Percentiles rank a stretch among this genome's conserved stretches.
Conservation (phyloP, 2,888 invertebrate genomes). For the Melikaiella ostensackeni region DNA sequence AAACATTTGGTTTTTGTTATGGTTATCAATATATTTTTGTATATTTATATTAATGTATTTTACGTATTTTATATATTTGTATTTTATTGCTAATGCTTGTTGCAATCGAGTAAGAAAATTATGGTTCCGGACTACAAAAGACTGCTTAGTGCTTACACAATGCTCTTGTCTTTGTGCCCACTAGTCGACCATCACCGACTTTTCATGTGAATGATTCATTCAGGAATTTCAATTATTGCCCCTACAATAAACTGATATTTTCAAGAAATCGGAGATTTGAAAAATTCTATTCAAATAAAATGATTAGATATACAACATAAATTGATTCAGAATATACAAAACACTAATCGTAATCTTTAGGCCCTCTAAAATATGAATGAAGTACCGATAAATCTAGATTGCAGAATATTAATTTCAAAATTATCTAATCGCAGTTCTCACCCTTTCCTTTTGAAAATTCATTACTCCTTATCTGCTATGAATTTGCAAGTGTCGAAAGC, state of each 20-base stretch:
- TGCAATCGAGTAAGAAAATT: conserved; percentile 12
- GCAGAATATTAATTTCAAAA: too few species aligned
- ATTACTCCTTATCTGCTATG: not conserved
- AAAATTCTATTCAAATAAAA: too few species aligned
- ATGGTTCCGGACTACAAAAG: conserved; percentile 23
- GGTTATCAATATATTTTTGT: too few species aligned
- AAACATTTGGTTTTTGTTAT: too few species aligned
- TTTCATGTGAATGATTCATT: conserved; percentile 17
- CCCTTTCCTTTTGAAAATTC: not conserved
- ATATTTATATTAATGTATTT: too few species aligned
- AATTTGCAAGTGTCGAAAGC: not conserved
- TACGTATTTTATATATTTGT: not conserved
- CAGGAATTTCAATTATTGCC: not conserved
- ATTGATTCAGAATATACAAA: too few species aligned
- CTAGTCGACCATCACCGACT: conserved; percentile 33
- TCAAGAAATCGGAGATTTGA: too few species aligned
- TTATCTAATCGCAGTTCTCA: not conserved
- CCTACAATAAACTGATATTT: not conserved
- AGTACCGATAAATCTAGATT: too few species aligned
- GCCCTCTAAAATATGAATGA: too few species aligned
- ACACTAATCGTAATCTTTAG: too few species aligned
- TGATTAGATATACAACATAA: too few species aligned
- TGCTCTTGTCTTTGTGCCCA: conserved; percentile 31
- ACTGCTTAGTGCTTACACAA: conserved; percentile 22
- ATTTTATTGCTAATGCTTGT: conserved; percentile 6